Evolutionary conservation across 2,888 invertebrate genomes (phyloP).

Genomic region (Himalopsyche anomala): DNA sequence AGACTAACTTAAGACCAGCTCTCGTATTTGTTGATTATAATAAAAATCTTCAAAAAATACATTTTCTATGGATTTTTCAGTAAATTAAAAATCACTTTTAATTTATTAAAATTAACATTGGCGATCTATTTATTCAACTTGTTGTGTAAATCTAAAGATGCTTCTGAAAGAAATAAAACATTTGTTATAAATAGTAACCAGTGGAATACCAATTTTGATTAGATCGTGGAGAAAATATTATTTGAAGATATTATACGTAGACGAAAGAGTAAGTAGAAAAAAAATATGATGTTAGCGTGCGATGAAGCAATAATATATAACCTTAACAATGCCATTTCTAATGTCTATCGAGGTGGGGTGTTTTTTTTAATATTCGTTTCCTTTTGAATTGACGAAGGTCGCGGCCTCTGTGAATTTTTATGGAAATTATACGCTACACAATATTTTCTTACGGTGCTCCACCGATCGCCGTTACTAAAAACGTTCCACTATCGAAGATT

Average conservation of each 20-base stretch:
- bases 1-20: no score
- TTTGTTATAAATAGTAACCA: no score
- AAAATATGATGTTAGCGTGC: background rate
- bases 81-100: no score
- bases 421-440: conserved; percentile 25
- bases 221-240: no score
- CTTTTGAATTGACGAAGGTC: background rate
- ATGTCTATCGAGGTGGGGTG: background rate
- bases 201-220: no score
- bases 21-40: no score
- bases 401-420: background rate
- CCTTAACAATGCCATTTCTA: background rate
- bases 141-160: no score
- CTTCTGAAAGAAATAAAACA: no score
- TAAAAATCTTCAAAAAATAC: no score
- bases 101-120: no score
- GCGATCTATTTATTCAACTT: no score
- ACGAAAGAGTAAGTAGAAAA: background rate
- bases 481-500: conserved; percentile 2
- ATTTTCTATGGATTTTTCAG: no score
- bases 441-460: background rate
- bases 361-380: background rate
- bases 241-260: background rate
- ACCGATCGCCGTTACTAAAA: background rate
- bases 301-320: background rate